Conservation (phyloP, 2,888 invertebrate species). For the Macrosoma leucophasiata region DNA sequence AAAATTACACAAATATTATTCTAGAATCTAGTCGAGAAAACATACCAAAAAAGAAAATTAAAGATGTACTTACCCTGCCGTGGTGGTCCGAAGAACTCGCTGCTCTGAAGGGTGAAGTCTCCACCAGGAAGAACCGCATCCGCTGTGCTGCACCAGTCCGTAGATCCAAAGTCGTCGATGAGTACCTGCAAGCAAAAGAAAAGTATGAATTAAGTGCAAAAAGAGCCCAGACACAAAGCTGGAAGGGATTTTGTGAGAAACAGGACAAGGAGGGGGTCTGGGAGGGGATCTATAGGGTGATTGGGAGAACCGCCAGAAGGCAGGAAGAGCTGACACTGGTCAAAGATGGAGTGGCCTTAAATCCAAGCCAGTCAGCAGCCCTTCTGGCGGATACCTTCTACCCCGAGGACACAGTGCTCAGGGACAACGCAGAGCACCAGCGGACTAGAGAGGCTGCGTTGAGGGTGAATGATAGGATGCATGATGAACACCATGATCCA, state of each 20-base stretch:
- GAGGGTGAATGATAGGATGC: too few species aligned
- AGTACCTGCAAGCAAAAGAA: neutral
- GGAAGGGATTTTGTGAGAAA: neutral
- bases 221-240: too few species aligned
- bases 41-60: neutral
- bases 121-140: neutral
- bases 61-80: neutral
- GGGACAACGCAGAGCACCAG: too few species aligned
- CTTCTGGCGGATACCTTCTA: constrained; percentile 8
- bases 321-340: neutral
- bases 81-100: neutral
- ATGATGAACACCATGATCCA: too few species aligned
- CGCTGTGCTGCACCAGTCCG: neutral
- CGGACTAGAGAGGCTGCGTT: too few species aligned
- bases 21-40: neutral
- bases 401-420: constrained; percentile 8
- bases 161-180: neutral
- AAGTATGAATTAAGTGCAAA: neutral
- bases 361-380: constrained; percentile 2
- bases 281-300: constrained; percentile 11
- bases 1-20: neutral
- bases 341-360: constrained; percentile 1
- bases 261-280: constrained; percentile 12
- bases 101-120: neutral
- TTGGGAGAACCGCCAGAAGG: constrained; percentile 2